Evolutionary conservation across 2,888 invertebrate species (phyloP).

Genomic region (Atherix ibis): DNA sequence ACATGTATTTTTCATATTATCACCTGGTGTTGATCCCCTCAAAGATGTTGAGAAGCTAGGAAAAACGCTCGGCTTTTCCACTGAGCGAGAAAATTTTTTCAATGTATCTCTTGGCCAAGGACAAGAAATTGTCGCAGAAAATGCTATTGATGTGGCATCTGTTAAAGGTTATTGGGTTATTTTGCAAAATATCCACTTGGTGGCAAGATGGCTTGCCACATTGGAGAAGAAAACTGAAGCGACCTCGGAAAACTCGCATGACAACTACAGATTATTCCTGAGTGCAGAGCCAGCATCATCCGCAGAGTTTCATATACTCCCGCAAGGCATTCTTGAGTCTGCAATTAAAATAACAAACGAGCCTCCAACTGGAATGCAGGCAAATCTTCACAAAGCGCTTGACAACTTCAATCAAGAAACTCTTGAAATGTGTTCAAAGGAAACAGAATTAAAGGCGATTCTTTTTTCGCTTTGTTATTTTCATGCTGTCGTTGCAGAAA

Average conservation of each 20-base stretch:
- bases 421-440: conserved; percentile 81
- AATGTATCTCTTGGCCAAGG: conserved; percentile 90
- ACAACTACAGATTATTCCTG: conserved; percentile 54
- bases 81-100: conserved; percentile 71
- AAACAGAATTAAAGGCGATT: conserved; percentile 82
- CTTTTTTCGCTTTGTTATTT: conserved; percentile 85
- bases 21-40: conserved; percentile 86
- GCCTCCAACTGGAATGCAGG: conserved; percentile 88
- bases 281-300: conserved; percentile 74
- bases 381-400: conserved; percentile 82
- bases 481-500: conserved; percentile 84
- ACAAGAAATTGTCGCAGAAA: conserved; percentile 83
- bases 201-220: conserved; percentile 71
- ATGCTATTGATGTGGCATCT: conserved; percentile 64
- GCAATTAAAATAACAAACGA: conserved; percentile 94
- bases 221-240: conserved; percentile 87
- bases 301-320: conserved; percentile 48
- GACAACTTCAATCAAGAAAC: conserved; percentile 88
- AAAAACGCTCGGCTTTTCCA: conserved; percentile 59
- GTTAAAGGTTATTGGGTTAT: conserved; percentile 82
- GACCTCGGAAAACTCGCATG: conserved; percentile 48
- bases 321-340: conserved; percentile 79
- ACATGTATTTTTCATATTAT: conserved; percentile 86
- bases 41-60: conserved; percentile 85
- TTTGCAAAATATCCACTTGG: conserved; percentile 83